These are phyloP conservation scores for Alcis repandata DNA, from an alignment of 2,888 invertebrate genomes.

Conservation along the genomic window DNA sequence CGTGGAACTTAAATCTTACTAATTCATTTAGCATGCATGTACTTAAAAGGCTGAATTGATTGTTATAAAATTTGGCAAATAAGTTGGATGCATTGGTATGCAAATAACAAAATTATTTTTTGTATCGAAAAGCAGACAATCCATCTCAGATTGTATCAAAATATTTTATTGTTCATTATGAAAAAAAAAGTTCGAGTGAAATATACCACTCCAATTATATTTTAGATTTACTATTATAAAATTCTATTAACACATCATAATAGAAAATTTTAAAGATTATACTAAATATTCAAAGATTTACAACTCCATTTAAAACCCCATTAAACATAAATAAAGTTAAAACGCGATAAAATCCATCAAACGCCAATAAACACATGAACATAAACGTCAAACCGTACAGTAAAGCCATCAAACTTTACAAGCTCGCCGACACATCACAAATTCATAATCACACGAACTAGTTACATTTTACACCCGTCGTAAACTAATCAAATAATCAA, in stretches of 20 bases:
- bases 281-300: background rate
- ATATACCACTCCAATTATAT: too few species aligned
- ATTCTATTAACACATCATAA: background rate
- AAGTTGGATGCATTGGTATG: too few species aligned
- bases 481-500: constrained; percentile 85
- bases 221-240: too few species aligned
- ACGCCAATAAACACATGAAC: constrained; percentile 37
- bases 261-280: background rate
- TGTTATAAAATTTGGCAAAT: too few species aligned
- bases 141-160: too few species aligned
- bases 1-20: background rate
- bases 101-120: too few species aligned
- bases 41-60: too few species aligned
- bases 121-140: too few species aligned
- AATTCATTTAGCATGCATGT: background rate
- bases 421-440: constrained; percentile 43
- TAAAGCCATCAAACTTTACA: constrained; percentile 39
- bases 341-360: constrained; percentile 32
- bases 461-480: constrained; percentile 73
- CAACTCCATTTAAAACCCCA: constrained; percentile 13
- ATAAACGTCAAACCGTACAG: constrained; percentile 29
- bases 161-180: too few species aligned
- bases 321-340: constrained; percentile 21
- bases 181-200: too few species aligned
- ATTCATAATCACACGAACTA: constrained; percentile 53